Evolutionary conservation across 1,140 invertebrate genomes (phyloP), one percentile per base, ranked within the genome.

Genomic region (Pseudomyrmex dendroicus): DNA sequence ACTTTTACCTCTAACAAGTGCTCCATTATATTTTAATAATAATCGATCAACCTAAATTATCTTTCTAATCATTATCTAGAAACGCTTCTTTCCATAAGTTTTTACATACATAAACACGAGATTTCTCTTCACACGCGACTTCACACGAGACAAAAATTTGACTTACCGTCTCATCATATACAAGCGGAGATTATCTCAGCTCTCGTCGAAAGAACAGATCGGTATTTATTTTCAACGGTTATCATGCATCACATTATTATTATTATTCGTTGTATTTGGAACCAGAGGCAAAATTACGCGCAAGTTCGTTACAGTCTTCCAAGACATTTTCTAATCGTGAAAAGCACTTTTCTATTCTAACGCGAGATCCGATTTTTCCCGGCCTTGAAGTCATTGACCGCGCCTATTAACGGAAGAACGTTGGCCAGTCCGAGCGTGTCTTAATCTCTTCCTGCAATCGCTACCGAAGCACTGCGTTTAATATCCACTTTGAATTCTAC

Each of bases 401-500:
- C 86, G 83, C 72, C 88, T 85, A 86, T 91, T 87, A 64, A 77
- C 61, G 68, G 85, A 83, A 85, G 61, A 74, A 59, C 48, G 46
- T 22, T 59, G 15, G 20, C 35, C 83, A 84, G 83, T 67, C 62
- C 56, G 13, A 84, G 70, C 84, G 70, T 73, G 46, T 86, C 64
- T 74, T 77, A 88, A 92, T 91, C 89, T 89, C 61, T 72, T 87
- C 83, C 82, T 64, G 63, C 63, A 88, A 91, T 91, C 86, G 84
- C 78, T 62, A 22, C 44, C 46, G 46, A 66, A 17, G 52, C 70
- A 62, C 78, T 70, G 68, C 83, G 78, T 77, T 73, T 57, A 35
- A 35, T 35, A 76, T 64, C 86, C 89, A 87, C 90, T 83, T 88
- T 90, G 86, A 91, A 90, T 90, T 88, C 86, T 88, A 89, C 89